Base-by-base conservation (phyloP, 2,113 vertebrate species). In the Vidua chalybeata region DNA sequence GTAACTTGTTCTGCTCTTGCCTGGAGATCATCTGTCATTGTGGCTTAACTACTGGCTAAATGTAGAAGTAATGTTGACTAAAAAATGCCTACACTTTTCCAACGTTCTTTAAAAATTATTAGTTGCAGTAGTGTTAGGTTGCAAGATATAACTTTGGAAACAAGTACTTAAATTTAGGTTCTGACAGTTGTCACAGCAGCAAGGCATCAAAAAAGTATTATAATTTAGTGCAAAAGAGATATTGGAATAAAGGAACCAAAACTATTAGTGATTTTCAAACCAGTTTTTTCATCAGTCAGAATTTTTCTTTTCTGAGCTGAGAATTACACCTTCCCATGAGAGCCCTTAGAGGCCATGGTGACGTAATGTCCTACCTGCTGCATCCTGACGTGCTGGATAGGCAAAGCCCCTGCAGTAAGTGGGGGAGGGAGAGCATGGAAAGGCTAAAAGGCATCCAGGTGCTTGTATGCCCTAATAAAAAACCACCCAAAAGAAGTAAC, bases 51-150 rank as follows among this genome's bases (percentile, higher is more conserved):
- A 95, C 88, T 49, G 28, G 93, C 98, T 98, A 98, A 98, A 98
- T 98, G 98, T 98, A 98, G 98, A 98, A 88, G 78, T 97, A 96
- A 97, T 96, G 97, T 98, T 83, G 96, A 98, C 94, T 97, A 88
- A 85, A 90, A 97, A 95, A 97, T 97, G 96, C 95, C 97, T 95
- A 92, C 68, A n/a, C 87, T 92, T 93, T 93, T 67, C 93, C 84
- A 56, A 64, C 26, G 14, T 91, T 93, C 90, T 97, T 93, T 90
- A 78, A 87, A 96, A 95, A 79, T 91, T 54, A 80, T 75, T 96
- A 52, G 89, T 93, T 88, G 89, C 58, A 46, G 66, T 95, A 88
- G 92, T 62, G n/a, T 91, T 96, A 96, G 97, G 97, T 97, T 98
- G 97, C 90, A 96, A 49, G 80, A 96, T 82, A 45, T 2, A 96